These are phyloP conservation scores for Odontesthes bonariensis DNA, from an alignment of 2,113 vertebrate species.

Conservation along the genomic window DNA sequence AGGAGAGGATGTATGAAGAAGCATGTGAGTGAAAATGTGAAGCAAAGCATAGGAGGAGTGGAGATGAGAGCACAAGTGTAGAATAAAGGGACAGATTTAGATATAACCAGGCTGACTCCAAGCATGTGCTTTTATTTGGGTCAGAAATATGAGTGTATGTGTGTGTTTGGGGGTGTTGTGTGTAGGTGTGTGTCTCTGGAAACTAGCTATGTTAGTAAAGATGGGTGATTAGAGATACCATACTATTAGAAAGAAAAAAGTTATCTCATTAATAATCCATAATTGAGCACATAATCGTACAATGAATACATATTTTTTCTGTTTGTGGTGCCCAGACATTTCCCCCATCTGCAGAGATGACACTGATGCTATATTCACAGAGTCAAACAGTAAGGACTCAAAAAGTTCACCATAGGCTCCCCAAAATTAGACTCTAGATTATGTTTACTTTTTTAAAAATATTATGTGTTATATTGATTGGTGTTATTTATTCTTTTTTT, in stretches of 20 bases:
- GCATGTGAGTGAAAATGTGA: conserved; percentile 38
- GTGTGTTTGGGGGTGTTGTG: neutral
- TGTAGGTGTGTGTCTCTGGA: conserved; percentile 15
- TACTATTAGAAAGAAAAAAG: neutral
- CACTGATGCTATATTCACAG: conserved; percentile 7
- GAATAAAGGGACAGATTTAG: conserved; percentile 41
- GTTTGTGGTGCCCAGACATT: too few relatives aligned
- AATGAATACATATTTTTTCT: too few relatives aligned
- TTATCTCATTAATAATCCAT: too few relatives aligned
- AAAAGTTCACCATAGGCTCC: neutral
- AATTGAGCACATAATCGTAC: too few relatives aligned
- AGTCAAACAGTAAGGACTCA: neutral
- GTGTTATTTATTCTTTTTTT: too few relatives aligned
- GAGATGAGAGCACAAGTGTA: conserved; percentile 40
- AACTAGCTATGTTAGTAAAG: neutral
- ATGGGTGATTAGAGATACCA: neutral
- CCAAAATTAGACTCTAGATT: neutral
- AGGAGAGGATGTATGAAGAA: conserved; percentile 48
- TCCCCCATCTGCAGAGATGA: neutral
- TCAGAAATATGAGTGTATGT: conserved; percentile 50
- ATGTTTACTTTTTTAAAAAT: accelerated
- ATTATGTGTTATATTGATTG: neutral
- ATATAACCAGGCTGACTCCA: conserved; percentile 40
- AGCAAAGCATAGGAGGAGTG: conserved; percentile 40
- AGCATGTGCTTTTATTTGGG: conserved; percentile 67